Evolutionary conservation across 2,113 vertebrate genomes (phyloP).

Genomic region (Varanus salvator): DNA sequence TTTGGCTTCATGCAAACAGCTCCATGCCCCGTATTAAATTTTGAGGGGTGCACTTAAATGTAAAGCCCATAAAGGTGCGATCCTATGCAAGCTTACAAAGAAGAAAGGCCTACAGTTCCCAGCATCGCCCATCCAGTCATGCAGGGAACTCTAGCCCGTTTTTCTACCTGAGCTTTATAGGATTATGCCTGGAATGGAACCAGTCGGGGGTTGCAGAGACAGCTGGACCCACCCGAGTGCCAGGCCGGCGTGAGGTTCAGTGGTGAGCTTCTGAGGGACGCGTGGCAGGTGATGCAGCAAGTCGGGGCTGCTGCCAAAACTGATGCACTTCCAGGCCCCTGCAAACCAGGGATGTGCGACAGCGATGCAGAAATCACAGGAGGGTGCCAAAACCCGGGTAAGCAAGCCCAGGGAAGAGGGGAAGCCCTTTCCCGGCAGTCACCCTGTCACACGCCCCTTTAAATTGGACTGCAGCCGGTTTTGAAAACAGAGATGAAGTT

Average conservation of each 20-base stretch:
- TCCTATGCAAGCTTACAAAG: too few relatives aligned
- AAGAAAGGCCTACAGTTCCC: too few relatives aligned
- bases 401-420: not conserved
- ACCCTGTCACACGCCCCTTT: not conserved
- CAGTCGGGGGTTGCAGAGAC: not conserved
- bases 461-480: not conserved
- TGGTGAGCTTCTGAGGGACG: too few relatives aligned
- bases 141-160: too few relatives aligned
- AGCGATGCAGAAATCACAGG: not conserved
- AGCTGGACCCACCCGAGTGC: not conserved
- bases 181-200: not conserved
- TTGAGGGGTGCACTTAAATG: too few relatives aligned
- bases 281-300: too few relatives aligned
- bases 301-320: not conserved
- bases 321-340: not conserved
- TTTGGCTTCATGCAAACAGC: too few relatives aligned
- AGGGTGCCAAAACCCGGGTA: not conserved
- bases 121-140: too few relatives aligned
- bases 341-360: not conserved
- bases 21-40: too few relatives aligned
- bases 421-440: not conserved
- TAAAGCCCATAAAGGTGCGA: too few relatives aligned
- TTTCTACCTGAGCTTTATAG: too few relatives aligned
- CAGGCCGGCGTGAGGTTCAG: not conserved
- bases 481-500: not conserved